Evolutionary conservation across 2,113 vertebrate species (phyloP).

Genomic region (Brienomyrus brachyistius): DNA sequence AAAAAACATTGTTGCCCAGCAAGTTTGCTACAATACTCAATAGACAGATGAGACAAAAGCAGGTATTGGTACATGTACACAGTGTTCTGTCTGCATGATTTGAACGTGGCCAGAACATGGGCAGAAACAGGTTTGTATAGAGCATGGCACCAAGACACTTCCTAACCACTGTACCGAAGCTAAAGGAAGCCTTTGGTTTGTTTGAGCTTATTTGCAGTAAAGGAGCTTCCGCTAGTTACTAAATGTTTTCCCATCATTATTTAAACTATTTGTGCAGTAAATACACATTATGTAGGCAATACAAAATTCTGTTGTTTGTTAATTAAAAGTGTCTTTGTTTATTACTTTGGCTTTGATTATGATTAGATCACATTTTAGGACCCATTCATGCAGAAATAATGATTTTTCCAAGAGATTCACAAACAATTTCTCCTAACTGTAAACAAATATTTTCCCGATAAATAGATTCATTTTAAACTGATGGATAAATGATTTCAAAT

Average conservation of each 20-base stretch:
- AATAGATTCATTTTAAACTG: neutral
- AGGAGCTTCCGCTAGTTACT: neutral
- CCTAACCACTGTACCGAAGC: neutral
- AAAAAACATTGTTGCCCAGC: neutral
- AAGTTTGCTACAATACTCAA: neutral
- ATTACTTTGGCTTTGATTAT: neutral
- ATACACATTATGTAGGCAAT: neutral
- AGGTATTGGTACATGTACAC: neutral
- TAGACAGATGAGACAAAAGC: neutral
- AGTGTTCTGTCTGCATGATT: neutral
- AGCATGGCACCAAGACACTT: neutral
- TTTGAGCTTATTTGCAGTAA: neutral
- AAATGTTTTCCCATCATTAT: neutral
- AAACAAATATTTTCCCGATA: neutral
- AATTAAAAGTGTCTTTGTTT: neutral
- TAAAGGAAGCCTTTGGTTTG: neutral
- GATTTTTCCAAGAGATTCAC: neutral
- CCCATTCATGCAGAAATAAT: neutral
- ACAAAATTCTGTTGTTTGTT: neutral
- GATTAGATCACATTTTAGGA: neutral
- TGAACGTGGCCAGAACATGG: neutral
- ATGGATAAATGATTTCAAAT: neutral
- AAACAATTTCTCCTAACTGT: neutral
- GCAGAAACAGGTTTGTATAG: neutral
- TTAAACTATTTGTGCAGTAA: neutral